A percentile compares a stretch with the other conserved stretches of the same genome.
Evolutionary conservation across 2,797 vertebrate genomes (phyloP).

Genomic region (Ispidina lecontei): DNA sequence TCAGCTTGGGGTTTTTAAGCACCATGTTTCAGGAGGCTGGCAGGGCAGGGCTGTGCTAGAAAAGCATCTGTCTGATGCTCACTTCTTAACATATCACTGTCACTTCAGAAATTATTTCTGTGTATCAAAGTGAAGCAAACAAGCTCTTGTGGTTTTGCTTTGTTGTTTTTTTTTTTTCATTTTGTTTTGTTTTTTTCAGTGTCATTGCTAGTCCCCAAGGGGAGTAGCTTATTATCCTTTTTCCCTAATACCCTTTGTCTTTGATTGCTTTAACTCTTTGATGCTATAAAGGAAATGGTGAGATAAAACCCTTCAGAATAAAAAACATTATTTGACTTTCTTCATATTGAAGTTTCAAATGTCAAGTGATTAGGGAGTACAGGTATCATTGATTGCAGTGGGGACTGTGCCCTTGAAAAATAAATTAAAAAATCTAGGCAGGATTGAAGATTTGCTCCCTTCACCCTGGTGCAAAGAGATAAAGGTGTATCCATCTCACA

Average conservation of each 20-base stretch:
- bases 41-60: neutral
- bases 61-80: neutral
- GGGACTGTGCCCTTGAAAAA: neutral
- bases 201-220: neutral
- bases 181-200: neutral
- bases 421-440: neutral
- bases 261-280: neutral
- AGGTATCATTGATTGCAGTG: neutral
- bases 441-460: neutral
- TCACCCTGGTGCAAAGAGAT: neutral
- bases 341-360: neutral
- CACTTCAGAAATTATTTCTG: neutral
- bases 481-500: neutral
- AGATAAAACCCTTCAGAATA: neutral
- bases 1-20: neutral
- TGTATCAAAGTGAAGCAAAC: neutral
- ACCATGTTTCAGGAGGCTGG: neutral
- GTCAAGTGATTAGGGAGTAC: neutral
- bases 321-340: neutral
- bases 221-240: neutral
- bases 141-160: neutral
- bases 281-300: neutral
- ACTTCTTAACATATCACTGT: neutral
- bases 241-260: neutral
- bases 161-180: too few species aligned